Conservation (phyloP, 2,888 invertebrate genomes). For the Sphaerophoria rueppellii region DNA sequence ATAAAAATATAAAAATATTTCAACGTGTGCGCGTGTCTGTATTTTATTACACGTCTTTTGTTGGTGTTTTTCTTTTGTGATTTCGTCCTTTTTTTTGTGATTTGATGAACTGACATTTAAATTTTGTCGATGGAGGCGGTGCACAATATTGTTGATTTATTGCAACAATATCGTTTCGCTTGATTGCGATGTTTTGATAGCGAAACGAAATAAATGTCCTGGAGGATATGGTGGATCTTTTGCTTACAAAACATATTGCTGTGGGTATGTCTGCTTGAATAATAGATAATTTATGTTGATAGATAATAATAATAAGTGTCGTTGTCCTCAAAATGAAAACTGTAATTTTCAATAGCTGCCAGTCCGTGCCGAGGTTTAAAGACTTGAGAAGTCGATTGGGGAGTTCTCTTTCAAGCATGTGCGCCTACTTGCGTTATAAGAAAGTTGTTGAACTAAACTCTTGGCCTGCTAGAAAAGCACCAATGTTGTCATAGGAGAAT, state of each 20-base stretch:
- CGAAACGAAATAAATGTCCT: constrained; percentile 5
- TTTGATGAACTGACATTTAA: constrained; percentile 67
- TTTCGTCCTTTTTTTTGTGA: constrained; percentile 6
- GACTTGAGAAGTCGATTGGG: too few relatives aligned
- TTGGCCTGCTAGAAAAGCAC: too few relatives aligned
- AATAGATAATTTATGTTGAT: too few relatives aligned
- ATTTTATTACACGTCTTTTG: constrained; percentile 37
- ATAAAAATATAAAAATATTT: background rate
- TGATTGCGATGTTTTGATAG: constrained; percentile 29
- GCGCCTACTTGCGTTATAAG: too few relatives aligned
- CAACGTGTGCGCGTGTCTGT: constrained; percentile 9
- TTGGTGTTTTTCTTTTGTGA: constrained; percentile 35
- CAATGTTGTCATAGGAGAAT: too few relatives aligned
- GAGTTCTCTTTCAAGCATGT: too few relatives aligned
- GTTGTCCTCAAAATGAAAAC: too few relatives aligned
- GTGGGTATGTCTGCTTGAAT: too few relatives aligned
- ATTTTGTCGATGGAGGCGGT: constrained; percentile 14
- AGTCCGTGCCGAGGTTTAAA: too few relatives aligned
- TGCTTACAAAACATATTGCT: background rate
- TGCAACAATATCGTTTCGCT: constrained; percentile 55
- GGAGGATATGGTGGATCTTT: background rate
- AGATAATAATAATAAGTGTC: too few relatives aligned
- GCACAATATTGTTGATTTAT: constrained; percentile 58
- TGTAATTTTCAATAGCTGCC: too few relatives aligned
- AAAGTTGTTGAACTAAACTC: too few relatives aligned